These are phyloP conservation scores for Bombus terrestris DNA, from an alignment of 1,140 invertebrate species.

Conservation along the genomic window DNA sequence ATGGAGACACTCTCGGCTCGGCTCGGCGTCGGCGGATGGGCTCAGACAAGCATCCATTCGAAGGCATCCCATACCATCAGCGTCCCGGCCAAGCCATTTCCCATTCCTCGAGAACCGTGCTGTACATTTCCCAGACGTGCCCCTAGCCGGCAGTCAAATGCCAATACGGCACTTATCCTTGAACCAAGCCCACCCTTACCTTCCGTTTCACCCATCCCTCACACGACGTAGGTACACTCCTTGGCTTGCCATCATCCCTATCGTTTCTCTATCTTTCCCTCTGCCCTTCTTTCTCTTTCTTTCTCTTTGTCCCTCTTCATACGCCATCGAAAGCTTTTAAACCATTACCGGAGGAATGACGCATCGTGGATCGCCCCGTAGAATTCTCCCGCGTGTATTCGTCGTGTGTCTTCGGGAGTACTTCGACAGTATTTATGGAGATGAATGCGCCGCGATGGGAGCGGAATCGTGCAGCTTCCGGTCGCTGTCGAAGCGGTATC, in stretches of 20 bases:
- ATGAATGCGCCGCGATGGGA: constrained; percentile 55
- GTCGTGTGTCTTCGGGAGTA: constrained; percentile 54
- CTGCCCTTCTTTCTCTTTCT: neutral
- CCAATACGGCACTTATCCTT: constrained; percentile 70
- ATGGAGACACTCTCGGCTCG: constrained; percentile 57
- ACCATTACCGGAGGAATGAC: constrained; percentile 68
- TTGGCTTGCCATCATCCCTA: too few species aligned
- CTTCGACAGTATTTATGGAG: constrained; percentile 63
- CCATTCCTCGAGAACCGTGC: constrained; percentile 61
- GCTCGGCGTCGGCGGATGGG: constrained; percentile 53
- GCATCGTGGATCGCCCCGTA: constrained; percentile 62
- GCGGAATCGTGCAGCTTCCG: neutral
- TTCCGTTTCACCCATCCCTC: neutral
- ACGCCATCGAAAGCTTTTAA: constrained; percentile 67
- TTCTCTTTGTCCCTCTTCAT: neutral
- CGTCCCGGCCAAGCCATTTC: constrained; percentile 68
- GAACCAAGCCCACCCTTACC: constrained; percentile 34
- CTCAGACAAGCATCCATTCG: constrained; percentile 70
- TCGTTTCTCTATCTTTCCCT: neutral
- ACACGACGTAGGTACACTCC: neutral
- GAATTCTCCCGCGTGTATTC: constrained; percentile 61
- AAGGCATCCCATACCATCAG: constrained; percentile 67
- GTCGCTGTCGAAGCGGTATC: neutral
- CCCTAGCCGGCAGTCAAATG: constrained; percentile 69
- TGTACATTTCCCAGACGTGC: constrained; percentile 70